A percentile compares a stretch with the other conserved stretches of the same genome.
These are phyloP conservation scores for Austrofundulus limnaeus DNA, from an alignment of 2,113 vertebrate species.

Conservation along the genomic window DNA sequence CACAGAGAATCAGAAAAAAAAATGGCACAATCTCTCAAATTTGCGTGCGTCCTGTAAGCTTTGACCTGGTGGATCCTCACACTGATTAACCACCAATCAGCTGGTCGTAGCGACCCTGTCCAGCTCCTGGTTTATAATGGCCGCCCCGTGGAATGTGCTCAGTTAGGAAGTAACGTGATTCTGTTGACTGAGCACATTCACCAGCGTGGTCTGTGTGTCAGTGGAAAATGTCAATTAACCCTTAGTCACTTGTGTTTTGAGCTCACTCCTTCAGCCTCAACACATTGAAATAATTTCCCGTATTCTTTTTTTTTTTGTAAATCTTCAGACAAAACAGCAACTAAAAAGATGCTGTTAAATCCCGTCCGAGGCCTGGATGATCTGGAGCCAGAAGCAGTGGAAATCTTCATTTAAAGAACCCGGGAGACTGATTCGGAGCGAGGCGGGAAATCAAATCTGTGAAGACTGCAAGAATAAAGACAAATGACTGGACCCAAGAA, in stretches of 20 bases:
- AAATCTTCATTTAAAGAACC: conserved; percentile 77
- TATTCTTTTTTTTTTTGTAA: conserved; percentile 3
- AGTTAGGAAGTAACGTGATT: conserved; percentile 59
- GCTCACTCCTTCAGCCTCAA: conserved; percentile 28
- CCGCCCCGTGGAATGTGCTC: conserved; percentile 61
- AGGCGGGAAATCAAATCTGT: conserved; percentile 28
- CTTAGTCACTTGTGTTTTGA: conserved; percentile 42
- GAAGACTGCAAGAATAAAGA: conserved; percentile 49
- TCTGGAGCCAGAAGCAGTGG: conserved; percentile 74
- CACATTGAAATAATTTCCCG: conserved; percentile 11
- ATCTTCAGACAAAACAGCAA: conserved; percentile 55
- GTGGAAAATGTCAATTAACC: conserved; percentile 60
- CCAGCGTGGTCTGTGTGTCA: conserved; percentile 38
- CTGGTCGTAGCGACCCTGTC: conserved; percentile 53
- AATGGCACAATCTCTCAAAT: background rate
- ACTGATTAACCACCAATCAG: conserved; percentile 65
- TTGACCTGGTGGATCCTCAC: conserved; percentile 28
- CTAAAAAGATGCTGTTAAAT: conserved; percentile 61
- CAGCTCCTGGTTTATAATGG: conserved; percentile 59
- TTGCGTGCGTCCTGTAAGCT: background rate
- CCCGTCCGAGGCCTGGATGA: conserved; percentile 74
- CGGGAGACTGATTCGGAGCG: conserved; percentile 33
- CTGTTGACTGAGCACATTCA: conserved; percentile 63
- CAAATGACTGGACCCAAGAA: conserved; percentile 56
- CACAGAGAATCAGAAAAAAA: background rate